Base-by-base conservation (phyloP, 1,140 invertebrate species). In the Atta texana region DNA sequence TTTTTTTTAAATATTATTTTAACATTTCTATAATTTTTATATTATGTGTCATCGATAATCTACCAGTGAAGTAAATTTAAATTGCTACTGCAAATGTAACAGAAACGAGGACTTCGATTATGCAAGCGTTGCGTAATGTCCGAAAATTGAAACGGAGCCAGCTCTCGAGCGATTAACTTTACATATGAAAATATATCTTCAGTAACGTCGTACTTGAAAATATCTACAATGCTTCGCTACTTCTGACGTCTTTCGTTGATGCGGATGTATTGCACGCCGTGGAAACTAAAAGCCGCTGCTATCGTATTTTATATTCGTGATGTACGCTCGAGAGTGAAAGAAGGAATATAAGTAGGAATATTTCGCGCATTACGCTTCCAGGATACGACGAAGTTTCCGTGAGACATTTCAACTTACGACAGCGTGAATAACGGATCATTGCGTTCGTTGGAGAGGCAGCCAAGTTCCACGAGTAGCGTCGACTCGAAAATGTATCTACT, bases 391-490 rank as follows among this genome's bases (percentile, higher is more conserved):
- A 86, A 82, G 71, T 86, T 76, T 82, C 24, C 77, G 53, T 34
- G 61, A 81, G 78, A 71, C 75, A 87, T 87, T 82, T 84, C 85
- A 72, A 71, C 59, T 87, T 71, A 71, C 78, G 53, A 82, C 86
- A 59, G 64, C 69, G 81, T 84, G 82, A 90, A 88, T 90, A 90
- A 90, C 88, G 86, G 86, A 82, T 82, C 81, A 68, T 87, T 80
- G 86, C 87, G 71, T 78, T 89, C 71, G 75, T 85, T 61, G 44
- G 66, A 57, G 85, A 85, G 55, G 16, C 85, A 34, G 61, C 34
- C 75, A 57, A 80, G 31, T 66, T 84, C 71, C 64, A 21, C 44
- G 57, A 24, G 71, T 84, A 78, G 84, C 31, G 77, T 31, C 51
- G 44, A 28, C 76, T 69, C 16, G 39, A 86, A 78, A 78, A 80